Conservation (phyloP, 2,888 invertebrate species). For the Phrixothrix hirtus region DNA sequence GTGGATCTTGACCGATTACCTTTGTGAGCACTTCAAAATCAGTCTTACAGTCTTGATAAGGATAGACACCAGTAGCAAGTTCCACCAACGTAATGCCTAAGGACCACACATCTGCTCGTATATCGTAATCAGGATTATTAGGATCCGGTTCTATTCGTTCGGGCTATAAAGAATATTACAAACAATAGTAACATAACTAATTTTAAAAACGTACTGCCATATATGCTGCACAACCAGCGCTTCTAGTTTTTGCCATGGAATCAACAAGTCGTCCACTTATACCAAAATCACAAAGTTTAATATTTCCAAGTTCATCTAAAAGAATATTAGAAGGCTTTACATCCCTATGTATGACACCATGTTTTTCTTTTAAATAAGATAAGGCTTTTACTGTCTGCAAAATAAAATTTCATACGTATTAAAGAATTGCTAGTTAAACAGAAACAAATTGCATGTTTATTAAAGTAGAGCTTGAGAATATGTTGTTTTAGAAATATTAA, state of each 20-base stretch:
- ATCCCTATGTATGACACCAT: conserved; percentile 97
- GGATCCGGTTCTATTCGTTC: conserved; percentile 96
- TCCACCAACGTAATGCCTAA: conserved; percentile 95
- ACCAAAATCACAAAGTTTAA: conserved; percentile 99
- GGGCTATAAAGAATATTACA: conserved; percentile 65
- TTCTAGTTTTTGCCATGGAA: conserved; percentile 95
- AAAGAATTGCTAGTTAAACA: too few relatives aligned
- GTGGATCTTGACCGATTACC: conserved; percentile 87
- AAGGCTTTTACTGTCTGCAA: conserved; percentile 90
- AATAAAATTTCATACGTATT: too few relatives aligned
- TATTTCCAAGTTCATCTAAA: conserved; percentile 90
- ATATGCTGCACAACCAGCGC: conserved; percentile 98
- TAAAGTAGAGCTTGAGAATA: too few relatives aligned
- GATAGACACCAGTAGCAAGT: conserved; percentile 94
- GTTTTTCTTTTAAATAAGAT: conserved; percentile 95
- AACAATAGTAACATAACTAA: conserved; percentile 6
- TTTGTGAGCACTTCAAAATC: conserved; percentile 96
- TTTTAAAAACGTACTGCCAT: conserved; percentile 82
- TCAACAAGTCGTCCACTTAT: conserved; percentile 97
- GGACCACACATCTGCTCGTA: conserved; percentile 99
- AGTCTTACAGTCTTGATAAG: conserved; percentile 91
- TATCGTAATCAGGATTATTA: conserved; percentile 93
- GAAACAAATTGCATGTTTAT: too few relatives aligned
- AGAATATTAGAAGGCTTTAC: conserved; percentile 99
- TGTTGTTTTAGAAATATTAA: too few relatives aligned